Evolutionary conservation across 2,888 invertebrate species (phyloP).

Genomic region (Phengaris alcon): DNA sequence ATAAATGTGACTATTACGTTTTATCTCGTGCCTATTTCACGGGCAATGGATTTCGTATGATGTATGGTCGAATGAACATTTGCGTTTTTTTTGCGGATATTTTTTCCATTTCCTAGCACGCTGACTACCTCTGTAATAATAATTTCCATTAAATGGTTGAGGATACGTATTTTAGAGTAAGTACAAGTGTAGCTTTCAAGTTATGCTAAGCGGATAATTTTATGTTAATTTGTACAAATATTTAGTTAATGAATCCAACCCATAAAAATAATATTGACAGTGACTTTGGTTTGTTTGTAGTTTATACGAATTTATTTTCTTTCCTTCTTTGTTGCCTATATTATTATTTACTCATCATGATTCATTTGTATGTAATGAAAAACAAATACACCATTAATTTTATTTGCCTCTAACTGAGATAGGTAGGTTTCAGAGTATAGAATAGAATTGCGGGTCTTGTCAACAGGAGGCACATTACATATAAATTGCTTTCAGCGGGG

Average conservation of each 20-base stretch:
- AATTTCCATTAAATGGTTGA: too few species aligned
- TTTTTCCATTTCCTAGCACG: slow-evolving; percentile 8
- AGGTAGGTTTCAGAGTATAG: slow-evolving; percentile 43
- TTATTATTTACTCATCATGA: background rate
- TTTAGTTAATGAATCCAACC: too few species aligned
- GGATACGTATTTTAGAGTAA: too few species aligned
- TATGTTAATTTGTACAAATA: too few species aligned
- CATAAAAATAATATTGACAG: too few species aligned
- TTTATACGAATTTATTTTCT: too few species aligned
- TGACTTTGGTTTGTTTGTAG: too few species aligned
- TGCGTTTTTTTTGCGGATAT: slow-evolving; percentile 13
- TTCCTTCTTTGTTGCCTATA: background rate
- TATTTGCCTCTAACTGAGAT: slow-evolving; percentile 2
- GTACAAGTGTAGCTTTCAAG: too few species aligned
- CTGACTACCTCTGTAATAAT: background rate
- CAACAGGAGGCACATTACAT: slow-evolving; percentile 50
- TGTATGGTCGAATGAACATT: slow-evolving; percentile 19
- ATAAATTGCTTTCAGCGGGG: slow-evolving; percentile 52
- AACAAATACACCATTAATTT: background rate
- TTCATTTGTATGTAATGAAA: background rate
- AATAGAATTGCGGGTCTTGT: slow-evolving; percentile 50
- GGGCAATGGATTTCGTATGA: slow-evolving; percentile 23
- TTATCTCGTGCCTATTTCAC: slow-evolving; percentile 32
- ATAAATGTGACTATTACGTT: slow-evolving; percentile 37
- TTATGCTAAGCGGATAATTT: too few species aligned